Base-by-base conservation (phyloP, 2,888 invertebrate genomes). In the Rhingia campestris region DNA sequence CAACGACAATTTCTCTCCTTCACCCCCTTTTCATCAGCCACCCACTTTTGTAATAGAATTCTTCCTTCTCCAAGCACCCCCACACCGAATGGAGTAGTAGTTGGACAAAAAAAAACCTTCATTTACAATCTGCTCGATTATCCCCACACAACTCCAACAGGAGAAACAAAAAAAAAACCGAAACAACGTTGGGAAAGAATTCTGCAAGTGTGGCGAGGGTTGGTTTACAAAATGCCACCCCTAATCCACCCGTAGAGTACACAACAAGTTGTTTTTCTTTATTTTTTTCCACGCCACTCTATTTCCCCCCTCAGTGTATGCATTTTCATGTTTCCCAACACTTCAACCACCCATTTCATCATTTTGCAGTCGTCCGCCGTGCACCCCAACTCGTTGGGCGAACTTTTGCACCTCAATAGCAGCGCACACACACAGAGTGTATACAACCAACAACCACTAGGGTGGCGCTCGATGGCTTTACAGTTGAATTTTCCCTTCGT, bases 121-220 rank as follows among this genome's bases (percentile, higher is more conserved):
- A 70, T 80, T 80, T 84, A 80, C 80, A 84, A 84, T 84, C 84
- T 84, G 80, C 84, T 84, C 84, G 80, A 84, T 84, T 84, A 84
- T 84, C 84, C 80, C 59, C 59, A 41, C 74, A 41, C 74, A 63
- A 67, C 64, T 63, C 74, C 61, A 41, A 39, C 30, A 33, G 22
- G 10, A 56, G 14, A 47, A 35, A 51, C 63, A 56, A 37, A 61
- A 41, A 35, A 63, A 58, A 51, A 14, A 51, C 4, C 4, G 41
- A 9, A 66, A 9, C 7, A 49, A 49, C 9, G 22, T 9, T 49
- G 4, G 10, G 30, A 22, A 47, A 30, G 51, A 49, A 56, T 37
- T 32, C 30, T 45, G 49, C 6, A 39, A 14, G 22, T 22, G 22
- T 22, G 22, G 22, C 7, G 47, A 9, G 41, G 43, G 14, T 33